Conservation (phyloP, 2,888 invertebrate species). For the Teinopalpus imperialis region DNA sequence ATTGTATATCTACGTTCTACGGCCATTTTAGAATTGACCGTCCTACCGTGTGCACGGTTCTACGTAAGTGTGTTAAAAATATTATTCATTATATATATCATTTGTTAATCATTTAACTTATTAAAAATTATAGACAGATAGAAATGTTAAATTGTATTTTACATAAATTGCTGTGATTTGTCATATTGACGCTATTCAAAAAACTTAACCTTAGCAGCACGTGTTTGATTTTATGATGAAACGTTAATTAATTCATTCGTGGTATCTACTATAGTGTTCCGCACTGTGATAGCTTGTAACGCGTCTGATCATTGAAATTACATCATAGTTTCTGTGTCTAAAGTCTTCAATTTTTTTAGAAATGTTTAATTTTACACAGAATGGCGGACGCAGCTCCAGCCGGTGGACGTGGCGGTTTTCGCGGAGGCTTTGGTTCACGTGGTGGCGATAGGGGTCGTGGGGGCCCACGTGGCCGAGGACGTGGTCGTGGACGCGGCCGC, state of each 20-base stretch:
- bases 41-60: slow-evolving; percentile 65
- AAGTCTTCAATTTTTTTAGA: not conserved
- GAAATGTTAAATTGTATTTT: not conserved
- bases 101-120: too few species aligned
- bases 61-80: slow-evolving; percentile 63
- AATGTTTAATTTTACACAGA: slow-evolving; percentile 61
- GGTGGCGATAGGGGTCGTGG: slow-evolving; percentile 87
- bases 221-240: slow-evolving; percentile 67
- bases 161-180: slow-evolving; percentile 2
- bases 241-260: slow-evolving; percentile 67
- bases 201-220: slow-evolving; percentile 49
- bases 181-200: not conserved
- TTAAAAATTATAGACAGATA: not conserved
- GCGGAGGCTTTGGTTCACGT: slow-evolving; percentile 92
- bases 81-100: too few species aligned
- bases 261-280: slow-evolving; percentile 75
- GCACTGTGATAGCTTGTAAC: slow-evolving; percentile 69
- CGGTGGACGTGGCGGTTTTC: slow-evolving; percentile 95
- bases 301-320: slow-evolving; percentile 60
- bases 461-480: slow-evolving; percentile 95
- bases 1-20: too few species aligned
- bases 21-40: slow-evolving; percentile 76
- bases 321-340: not conserved
- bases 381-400: slow-evolving; percentile 99
- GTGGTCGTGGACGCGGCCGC: slow-evolving; percentile 91